These are phyloP conservation scores for Athalia circularis DNA, from an alignment of 2,888 invertebrate genomes.

Conservation along the genomic window DNA sequence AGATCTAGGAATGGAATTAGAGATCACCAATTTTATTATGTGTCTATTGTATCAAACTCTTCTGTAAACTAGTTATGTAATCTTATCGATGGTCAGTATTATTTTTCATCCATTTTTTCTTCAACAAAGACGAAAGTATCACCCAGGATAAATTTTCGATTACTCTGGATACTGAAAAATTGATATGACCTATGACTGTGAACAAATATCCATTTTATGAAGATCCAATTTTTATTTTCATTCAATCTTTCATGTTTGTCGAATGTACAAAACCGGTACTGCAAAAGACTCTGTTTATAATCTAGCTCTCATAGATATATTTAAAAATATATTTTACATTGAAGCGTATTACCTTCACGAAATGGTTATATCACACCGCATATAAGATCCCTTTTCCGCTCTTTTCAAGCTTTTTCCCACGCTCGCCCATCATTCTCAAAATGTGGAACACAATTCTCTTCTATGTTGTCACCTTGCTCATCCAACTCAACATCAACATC, in stretches of 20 bases:
- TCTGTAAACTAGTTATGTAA: too few relatives aligned
- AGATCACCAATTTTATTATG: too few relatives aligned
- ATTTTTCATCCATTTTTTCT: too few relatives aligned
- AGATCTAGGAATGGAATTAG: too few relatives aligned
- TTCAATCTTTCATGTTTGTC: not conserved
- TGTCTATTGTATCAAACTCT: too few relatives aligned
- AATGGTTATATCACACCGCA: not conserved
- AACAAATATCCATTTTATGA: not conserved
- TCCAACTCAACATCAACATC: not conserved
- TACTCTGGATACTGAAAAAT: too few relatives aligned
- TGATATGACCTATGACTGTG: too few relatives aligned
- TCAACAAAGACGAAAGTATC: too few relatives aligned
- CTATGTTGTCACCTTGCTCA: not conserved
- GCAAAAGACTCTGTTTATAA: not conserved
- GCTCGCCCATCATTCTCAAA: not conserved
- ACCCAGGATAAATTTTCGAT: too few relatives aligned
- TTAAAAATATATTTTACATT: too few relatives aligned
- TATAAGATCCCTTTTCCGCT: not conserved
- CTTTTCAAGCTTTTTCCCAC: not conserved
- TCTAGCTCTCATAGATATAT: not conserved
- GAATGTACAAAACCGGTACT: not conserved
- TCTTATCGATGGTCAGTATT: too few relatives aligned
- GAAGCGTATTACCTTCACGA: not conserved
- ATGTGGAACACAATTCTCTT: not conserved
- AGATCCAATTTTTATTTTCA: not conserved